Base-by-base conservation (phyloP, 1,140 invertebrate species). In the Sweltsa coloradensis region DNA sequence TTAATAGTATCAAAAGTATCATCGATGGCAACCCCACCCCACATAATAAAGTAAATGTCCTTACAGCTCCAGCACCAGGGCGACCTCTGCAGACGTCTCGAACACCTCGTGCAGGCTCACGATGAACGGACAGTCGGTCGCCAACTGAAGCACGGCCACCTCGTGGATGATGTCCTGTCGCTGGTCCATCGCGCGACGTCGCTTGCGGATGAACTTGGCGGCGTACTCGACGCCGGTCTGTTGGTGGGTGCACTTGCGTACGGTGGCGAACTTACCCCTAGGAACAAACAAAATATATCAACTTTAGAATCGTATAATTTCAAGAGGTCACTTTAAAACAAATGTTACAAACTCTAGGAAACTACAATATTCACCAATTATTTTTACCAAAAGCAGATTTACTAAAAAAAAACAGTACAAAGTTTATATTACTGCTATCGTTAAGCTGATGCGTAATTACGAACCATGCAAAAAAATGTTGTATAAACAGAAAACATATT, bases 191-290 rank as follows among this genome's bases (percentile, higher is more conserved):
- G 80, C 82, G 52, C 84, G 78, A 57, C 90, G 76, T 54, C 89
- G 71, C 65, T 95, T 92, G 63, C 85, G 80, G 53, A 97, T 85
- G 69, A 89, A 93, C 71, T 97, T 97, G 51, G 92, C 94, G 1
- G 94, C 94, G 73, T 87, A 97, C 63, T 89, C 80, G 52, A 77
- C 72, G 22, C 87, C 85, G 6, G 83, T 88, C 49, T 78, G 75
- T 60, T 82, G 78, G 64, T 95, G 85, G n/a, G 78, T 74, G 55
- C 90, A 89, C 65, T 86, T 78, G 53, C 85, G 79, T 39, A 97
- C 93, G 47, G 89, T 82, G 14, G 93, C 94, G 68, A 95, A 97
- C 72, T 97, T 95, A 27, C 94, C 94, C 63, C 92, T 96, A n/a
- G n/a, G n/a, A n/a, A n/a, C n/a, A n/a, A n/a, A n/a, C n/a, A n/a